Base-by-base conservation (phyloP, 2,888 invertebrate genomes). In the Platycheirus rosarum region DNA sequence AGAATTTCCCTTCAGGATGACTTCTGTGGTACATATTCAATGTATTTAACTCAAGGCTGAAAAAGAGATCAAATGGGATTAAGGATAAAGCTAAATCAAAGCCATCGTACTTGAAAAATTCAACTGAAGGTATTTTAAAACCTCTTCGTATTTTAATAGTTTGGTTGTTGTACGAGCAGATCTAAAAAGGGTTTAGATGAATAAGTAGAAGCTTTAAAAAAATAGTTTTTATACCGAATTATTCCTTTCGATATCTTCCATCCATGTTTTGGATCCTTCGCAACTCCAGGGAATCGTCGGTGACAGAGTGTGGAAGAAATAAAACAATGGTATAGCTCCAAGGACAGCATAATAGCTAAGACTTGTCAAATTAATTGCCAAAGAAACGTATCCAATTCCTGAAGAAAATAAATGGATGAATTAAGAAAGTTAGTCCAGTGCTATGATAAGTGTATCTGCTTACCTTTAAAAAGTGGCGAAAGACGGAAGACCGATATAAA, bases 311-410 rank as follows among this genome's bases (percentile, higher is more conserved):
- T 94, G 93, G 85, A 92, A 93, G 75, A 96, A 92, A 90, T 95
- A 96, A 84, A 94, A 92, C 48, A 96, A 87, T 0, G 96, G 95
- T 92, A 62, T 23, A 5, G 66, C 74, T 5, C 23, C 35, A 20
- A 48, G 16, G 11, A 49, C 14, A 7, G 26, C 14, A 90, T 97
- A 97, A 90, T 96, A 97, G 77, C 93, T 92, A 73, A 95, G 94
- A 62, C 95, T 93, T 90, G 96, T 93, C 77, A 95, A 91, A 84
- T 97, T 97, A 85, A 96, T 92, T 32, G 95, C 91, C 1, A 96
- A 92, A 8, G 95, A 94, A 0, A 97, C 95, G 87, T 95, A 96
- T 1, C 97, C 97, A 40, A 96, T 95, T 62, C 97, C 97, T 97
- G 49, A 14, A n/a, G 29, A 16, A 14, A 2, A 29, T 32, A 32